Evolutionary conservation across 1,140 invertebrate genomes (phyloP).

Genomic region (Drosophila fuyamai): DNA sequence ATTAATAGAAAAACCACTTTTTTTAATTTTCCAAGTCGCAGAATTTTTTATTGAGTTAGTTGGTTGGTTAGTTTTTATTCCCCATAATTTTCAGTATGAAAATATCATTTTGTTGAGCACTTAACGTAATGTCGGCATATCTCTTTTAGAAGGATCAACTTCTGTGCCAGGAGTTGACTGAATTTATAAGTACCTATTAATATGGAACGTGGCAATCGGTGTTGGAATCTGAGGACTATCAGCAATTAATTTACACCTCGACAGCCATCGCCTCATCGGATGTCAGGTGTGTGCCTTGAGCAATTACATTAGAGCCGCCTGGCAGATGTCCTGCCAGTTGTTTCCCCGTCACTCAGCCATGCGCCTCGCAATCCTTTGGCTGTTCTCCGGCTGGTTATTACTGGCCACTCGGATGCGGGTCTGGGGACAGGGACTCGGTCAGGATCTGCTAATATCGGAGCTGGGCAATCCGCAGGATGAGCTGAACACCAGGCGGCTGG

Average conservation of each 20-base stretch:
- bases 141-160: no score
- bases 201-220: neutral
- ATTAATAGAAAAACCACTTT: no score
- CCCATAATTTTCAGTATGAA: no score
- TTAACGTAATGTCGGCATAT: no score
- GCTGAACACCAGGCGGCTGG: conserved; percentile 21
- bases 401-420: neutral
- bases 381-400: conserved; percentile 4
- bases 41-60: no score
- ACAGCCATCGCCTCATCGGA: neutral
- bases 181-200: neutral
- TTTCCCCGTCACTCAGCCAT: conserved; percentile 19
- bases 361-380: conserved; percentile 17
- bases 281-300: neutral
- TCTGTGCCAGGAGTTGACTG: no score
- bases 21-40: no score
- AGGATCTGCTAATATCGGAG: neutral
- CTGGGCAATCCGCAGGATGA: conserved; percentile 10
- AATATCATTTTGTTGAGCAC: no score
- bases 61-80: no score
- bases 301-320: conserved; percentile 24
- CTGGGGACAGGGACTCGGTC: neutral
- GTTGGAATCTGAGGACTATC: neutral
- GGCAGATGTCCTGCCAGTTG: neutral
- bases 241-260: conserved; percentile 24